Percentiles rank a stretch among this genome's conserved stretches.
These are phyloP conservation scores for Hydrocynus forskahlii DNA, from an alignment of 2,797 vertebrate species.

Conservation along the genomic window DNA sequence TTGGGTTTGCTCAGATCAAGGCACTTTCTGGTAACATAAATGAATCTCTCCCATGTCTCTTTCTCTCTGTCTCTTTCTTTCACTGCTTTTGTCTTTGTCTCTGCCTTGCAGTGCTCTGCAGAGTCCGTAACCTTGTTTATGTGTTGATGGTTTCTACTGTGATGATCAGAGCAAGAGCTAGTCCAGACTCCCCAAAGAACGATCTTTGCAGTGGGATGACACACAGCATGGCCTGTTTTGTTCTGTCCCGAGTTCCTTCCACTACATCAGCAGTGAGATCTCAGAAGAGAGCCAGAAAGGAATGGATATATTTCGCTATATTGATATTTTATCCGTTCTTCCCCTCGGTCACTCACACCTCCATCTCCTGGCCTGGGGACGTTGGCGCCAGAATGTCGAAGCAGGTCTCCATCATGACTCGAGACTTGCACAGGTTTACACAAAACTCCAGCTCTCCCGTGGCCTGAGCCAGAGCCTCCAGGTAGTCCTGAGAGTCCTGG, in stretches of 20 bases:
- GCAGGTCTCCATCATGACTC: conserved; percentile 94
- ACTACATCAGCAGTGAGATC: background rate
- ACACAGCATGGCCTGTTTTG: background rate
- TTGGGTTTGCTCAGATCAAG: conserved; percentile 77
- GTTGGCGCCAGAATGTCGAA: conserved; percentile 81
- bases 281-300: background rate
- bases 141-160: conserved; percentile 5
- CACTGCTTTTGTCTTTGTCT: conserved; percentile 7
- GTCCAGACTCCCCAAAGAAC: conserved; percentile 1
- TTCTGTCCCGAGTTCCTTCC: background rate
- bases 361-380: conserved; percentile 74
- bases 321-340: background rate
- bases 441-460: conserved; percentile 87
- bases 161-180: conserved; percentile 16
- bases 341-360: conserved; percentile 75
- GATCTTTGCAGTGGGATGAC: background rate
- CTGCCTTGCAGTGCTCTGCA: conserved; percentile 4
- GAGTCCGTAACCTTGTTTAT: background rate
- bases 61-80: background rate
- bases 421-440: conserved; percentile 91
- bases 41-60: conserved; percentile 22
- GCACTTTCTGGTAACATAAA: conserved; percentile 79
- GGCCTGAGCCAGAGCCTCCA: conserved; percentile 84
- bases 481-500: conserved; percentile 87
- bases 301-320: background rate